A percentile compares a stretch with the other conserved stretches of the same genome.
Conservation (phyloP, 2,797 vertebrate species). For the Amazonetta brasiliensis region DNA sequence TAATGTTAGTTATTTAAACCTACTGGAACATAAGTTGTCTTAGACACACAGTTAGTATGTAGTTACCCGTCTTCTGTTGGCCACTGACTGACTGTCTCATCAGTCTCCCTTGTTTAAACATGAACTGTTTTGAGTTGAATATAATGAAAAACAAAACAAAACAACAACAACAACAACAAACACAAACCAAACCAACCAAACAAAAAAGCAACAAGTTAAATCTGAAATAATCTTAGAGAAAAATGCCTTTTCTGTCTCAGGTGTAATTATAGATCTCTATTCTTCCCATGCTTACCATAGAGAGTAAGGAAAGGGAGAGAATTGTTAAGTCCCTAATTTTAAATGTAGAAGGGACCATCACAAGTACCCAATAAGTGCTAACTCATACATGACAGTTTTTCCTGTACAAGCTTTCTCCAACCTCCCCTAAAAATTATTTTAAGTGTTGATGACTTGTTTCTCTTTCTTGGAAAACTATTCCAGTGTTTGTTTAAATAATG, state of each 20-base stretch:
- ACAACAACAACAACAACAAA: not conserved
- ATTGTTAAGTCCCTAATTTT: not conserved
- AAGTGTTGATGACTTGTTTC: not conserved
- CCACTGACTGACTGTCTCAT: not conserved
- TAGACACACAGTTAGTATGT: not conserved
- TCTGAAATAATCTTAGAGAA: not conserved
- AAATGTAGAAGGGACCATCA: not conserved
- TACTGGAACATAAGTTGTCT: not conserved
- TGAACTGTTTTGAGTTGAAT: not conserved
- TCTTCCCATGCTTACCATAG: not conserved
- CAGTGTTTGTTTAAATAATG: not conserved
- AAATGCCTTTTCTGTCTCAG: not conserved
- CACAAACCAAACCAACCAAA: not conserved
- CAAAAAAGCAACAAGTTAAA: not conserved
- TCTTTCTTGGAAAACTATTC: not conserved
- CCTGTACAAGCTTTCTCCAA: not conserved
- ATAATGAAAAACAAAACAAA: too few species aligned
- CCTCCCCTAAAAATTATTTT: accelerated
- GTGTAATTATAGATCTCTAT: not conserved
- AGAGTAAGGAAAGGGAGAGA: not conserved
- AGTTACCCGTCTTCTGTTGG: not conserved
- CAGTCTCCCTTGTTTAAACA: not conserved
- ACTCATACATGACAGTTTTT: not conserved
- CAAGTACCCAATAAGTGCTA: not conserved
- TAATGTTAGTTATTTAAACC: not conserved